phyloP scores from a whole-genome alignment of 2,797 vertebrate genomes.

The Poeciliopsis paucimaculata region DNA sequence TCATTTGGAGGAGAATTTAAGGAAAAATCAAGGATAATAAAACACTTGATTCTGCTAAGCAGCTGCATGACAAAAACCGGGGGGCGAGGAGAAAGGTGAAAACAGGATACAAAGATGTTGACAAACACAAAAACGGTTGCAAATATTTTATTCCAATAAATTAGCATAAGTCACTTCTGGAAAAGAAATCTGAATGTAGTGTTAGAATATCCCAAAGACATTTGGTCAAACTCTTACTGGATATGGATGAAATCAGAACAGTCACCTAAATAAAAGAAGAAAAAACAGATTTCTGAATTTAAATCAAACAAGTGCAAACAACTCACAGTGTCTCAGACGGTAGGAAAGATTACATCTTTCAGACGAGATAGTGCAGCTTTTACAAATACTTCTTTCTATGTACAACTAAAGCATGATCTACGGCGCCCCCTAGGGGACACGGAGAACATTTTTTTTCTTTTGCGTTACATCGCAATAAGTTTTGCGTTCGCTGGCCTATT shows the following conservation, averaged over 20 bases:
- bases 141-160: conserved; percentile 70
- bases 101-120: neutral
- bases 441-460: too few species aligned
- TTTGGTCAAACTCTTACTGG: conserved; percentile 64
- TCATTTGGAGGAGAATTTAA: conserved; percentile 8
- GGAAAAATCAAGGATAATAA: conserved; percentile 12
- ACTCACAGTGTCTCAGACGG: conserved; percentile 80
- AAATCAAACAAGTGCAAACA: conserved; percentile 75
- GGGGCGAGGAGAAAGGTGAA: too few species aligned
- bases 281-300: conserved; percentile 41
- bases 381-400: conserved; percentile 64
- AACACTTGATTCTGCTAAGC: conserved; percentile 4
- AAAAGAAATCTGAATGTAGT: conserved; percentile 43
- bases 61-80: neutral
- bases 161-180: conserved; percentile 64
- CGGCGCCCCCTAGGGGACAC: too few species aligned
- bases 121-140: conserved; percentile 21
- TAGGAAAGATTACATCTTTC: conserved; percentile 72
- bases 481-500: too few species aligned
- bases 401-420: conserved; percentile 50
- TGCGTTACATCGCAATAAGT: too few species aligned
- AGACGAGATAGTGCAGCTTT: conserved; percentile 68
- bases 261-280: conserved; percentile 43
- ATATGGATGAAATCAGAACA: conserved; percentile 52
- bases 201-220: conserved; percentile 48